A percentile compares a stretch with the other conserved stretches of the same genome.
Evolutionary conservation across 92 coral and sea anemone species (phyloP).

Genomic region (Epizoanthus illoricatus): DNA sequence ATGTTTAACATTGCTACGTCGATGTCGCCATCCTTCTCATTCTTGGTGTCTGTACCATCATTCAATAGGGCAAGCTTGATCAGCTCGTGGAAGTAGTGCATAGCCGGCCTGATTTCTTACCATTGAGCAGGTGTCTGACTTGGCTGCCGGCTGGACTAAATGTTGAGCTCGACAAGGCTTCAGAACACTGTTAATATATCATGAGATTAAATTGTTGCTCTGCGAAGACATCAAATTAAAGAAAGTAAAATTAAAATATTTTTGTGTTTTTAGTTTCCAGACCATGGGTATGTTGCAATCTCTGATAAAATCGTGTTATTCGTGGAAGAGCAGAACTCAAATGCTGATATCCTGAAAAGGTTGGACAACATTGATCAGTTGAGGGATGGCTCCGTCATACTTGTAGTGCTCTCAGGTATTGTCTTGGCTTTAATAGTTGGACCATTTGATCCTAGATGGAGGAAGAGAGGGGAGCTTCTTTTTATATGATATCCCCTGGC

Average conservation of each 20-base stretch:
- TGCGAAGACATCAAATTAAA: neutral
- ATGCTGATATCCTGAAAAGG: conserved; percentile 73
- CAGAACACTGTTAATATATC: neutral
- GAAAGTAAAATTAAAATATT: neutral
- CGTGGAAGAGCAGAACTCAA: conserved; percentile 68
- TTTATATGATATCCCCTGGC: no score
- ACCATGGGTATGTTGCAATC: conserved; percentile 90
- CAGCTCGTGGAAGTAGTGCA: no score
- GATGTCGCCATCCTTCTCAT: no score
- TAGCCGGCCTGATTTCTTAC: no score
- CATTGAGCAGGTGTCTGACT: no score
- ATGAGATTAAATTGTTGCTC: neutral
- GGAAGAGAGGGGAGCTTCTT: no score
- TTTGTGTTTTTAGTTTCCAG: conserved; percentile 76
- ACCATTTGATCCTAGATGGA: no score
- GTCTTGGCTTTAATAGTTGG: no score
- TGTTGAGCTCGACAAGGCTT: neutral
- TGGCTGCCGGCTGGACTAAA: no score
- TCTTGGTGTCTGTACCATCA: no score
- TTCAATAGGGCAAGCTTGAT: no score
- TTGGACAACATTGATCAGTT: conserved; percentile 83
- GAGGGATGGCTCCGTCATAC: conserved; percentile 90
- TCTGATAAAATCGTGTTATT: conserved; percentile 87
- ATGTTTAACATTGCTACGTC: no score
- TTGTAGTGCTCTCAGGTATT: conserved; percentile 88